Percentiles rank a stretch among this genome's conserved stretches.
phyloP scores from a whole-genome alignment of 2,113 vertebrate genomes.

The Daubentonia madagascariensis region DNA sequence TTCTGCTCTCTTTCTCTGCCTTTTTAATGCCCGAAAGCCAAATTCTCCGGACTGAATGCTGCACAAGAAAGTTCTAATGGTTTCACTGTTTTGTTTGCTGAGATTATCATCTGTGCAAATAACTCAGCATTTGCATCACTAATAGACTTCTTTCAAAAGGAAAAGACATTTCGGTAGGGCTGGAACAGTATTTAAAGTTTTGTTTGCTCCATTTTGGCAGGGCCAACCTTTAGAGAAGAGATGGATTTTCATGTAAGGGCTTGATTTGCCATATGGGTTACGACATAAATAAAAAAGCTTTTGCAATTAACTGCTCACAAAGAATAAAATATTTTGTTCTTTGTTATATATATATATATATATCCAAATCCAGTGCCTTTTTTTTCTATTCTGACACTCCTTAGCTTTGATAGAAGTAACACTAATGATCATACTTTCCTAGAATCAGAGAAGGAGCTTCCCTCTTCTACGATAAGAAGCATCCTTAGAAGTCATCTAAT shows the following conservation, averaged over 20 bases:
- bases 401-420: slow-evolving; percentile 32
- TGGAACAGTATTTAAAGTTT: slow-evolving; percentile 31
- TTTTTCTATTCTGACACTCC: background rate
- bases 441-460: slow-evolving; percentile 40
- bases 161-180: slow-evolving; percentile 32
- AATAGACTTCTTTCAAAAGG: slow-evolving; percentile 65
- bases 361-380: background rate
- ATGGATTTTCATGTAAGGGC: background rate
- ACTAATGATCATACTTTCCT: slow-evolving; percentile 33
- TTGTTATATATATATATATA: background rate
- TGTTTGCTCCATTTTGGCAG: slow-evolving; percentile 56
- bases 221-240: slow-evolving; percentile 8
- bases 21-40: slow-evolving; percentile 34
- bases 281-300: slow-evolving; percentile 44
- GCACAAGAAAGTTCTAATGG: slow-evolving; percentile 51
- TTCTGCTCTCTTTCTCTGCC: slow-evolving; percentile 36
- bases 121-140: slow-evolving; percentile 57
- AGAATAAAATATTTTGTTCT: slow-evolving; percentile 35
- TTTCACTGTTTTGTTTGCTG: slow-evolving; percentile 66
- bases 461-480: slow-evolving; percentile 19
- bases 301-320: slow-evolving; percentile 38
- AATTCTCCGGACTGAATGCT: background rate
- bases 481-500: slow-evolving; percentile 33
- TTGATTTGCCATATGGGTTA: slow-evolving; percentile 24
- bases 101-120: slow-evolving; percentile 63